Evolutionary conservation across 2,113 vertebrate genomes (phyloP), one percentile per base, ranked within the genome.

Genomic region (Hemicordylus capensis): DNA sequence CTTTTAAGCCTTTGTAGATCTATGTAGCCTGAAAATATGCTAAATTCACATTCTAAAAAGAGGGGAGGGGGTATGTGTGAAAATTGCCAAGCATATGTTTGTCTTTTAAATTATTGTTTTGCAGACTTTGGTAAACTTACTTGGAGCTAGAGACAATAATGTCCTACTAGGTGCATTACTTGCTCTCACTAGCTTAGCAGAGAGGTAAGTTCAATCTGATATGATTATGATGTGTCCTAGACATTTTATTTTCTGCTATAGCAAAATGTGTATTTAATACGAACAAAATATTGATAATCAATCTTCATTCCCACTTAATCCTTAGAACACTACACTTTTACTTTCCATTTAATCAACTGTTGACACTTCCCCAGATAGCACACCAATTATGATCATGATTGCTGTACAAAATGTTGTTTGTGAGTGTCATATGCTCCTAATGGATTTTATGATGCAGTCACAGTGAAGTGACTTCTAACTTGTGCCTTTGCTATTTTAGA

Each of bases 161-260:
- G 97, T 98, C n/a, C 91, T 98, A 20, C 89, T 98, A 92, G 97
- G 98, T 46, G 92, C 97, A 19, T 96, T 99, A 31, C 93, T 98
- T 85, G 96, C 96, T 34, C 96, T 98, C 88, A 97, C 94, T 67
- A 96, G 96, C 90, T 90, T 98, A 85, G 97, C 97, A 91, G 97
- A 98, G 90, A 98, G 97, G 98, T 98, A 86, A 73, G 92, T 84
- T 81, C 48, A 77, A 34, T 64, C 85, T 76, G 17, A 28, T 54
- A 2, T 64, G 14, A n/a, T 31, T 64, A 51, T 74, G 54, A 70
- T 87, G 37, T 72, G 28, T 48, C 11, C 46, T 70, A 85, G 0
- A 5, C 31, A 91, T 87, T 77, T 28, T 39, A 54, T 31, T 28
- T 79, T 69, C n/a, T 67, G n/a, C 31, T 83, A 1, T 54, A 87